Conservation (phyloP, 2,888 invertebrate genomes). For the Melinaea marsaeus region DNA sequence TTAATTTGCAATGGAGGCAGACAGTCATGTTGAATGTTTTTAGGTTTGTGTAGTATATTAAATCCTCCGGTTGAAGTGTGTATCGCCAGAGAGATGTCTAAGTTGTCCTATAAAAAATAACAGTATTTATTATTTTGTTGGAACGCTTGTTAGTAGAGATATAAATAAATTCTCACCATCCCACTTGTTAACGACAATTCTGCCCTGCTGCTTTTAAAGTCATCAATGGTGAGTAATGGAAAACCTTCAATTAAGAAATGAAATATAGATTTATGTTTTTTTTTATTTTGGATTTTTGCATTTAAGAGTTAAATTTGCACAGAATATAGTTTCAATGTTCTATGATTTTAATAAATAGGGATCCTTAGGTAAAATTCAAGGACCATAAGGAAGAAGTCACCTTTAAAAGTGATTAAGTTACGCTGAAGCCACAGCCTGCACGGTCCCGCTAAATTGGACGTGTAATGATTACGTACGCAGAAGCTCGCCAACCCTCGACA, state of each 20-base stretch:
- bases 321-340: no score
- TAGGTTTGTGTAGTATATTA: slow-evolving; percentile 36
- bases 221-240: slow-evolving; percentile 21
- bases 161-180: slow-evolving; percentile 14
- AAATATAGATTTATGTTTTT: background rate
- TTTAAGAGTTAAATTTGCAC: background rate
- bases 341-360: no score
- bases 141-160: background rate
- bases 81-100: slow-evolving; percentile 41
- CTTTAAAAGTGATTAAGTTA: slow-evolving; percentile 44
- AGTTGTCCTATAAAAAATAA: slow-evolving; percentile 38
- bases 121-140: background rate
- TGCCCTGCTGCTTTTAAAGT: slow-evolving; percentile 8
- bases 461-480: slow-evolving; percentile 61
- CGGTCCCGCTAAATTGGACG: slow-evolving; percentile 55
- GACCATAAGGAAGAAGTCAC: slow-evolving; percentile 36
- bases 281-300: no score
- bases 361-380: no score
- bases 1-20: slow-evolving; percentile 41
- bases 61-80: slow-evolving; percentile 48
- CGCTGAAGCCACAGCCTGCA: slow-evolving; percentile 63
- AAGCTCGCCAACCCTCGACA: slow-evolving; percentile 54
- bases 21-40: slow-evolving; percentile 19
- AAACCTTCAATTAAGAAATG: slow-evolving; percentile 13
- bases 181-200: slow-evolving; percentile 16